Conservation (phyloP, 2,888 invertebrate genomes). For the Drosophila suboccidentalis region DNA sequence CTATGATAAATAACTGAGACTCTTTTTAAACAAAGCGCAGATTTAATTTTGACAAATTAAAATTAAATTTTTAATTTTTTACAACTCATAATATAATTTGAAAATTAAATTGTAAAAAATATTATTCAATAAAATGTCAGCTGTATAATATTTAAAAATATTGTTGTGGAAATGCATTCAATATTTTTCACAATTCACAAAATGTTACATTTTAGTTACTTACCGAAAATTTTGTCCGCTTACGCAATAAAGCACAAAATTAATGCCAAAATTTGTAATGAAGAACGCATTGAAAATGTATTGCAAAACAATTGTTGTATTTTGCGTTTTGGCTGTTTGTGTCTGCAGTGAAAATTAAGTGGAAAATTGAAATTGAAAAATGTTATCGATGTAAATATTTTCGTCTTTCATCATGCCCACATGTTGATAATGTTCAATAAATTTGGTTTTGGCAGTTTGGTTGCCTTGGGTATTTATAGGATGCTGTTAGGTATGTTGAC, state of each 20-base stretch:
- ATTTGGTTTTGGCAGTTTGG: not conserved
- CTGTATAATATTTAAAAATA: too few species aligned
- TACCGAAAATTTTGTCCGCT: slow-evolving; percentile 93
- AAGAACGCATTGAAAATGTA: slow-evolving; percentile 90
- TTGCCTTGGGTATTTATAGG: not conserved
- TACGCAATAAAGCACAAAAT: slow-evolving; percentile 93
- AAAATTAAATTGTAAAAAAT: too few species aligned
- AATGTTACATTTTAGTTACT: slow-evolving; percentile 43
- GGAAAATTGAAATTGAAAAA: slow-evolving; percentile 4
- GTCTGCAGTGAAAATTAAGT: slow-evolving; percentile 75
- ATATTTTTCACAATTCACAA: not conserved
- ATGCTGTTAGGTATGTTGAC: not conserved
- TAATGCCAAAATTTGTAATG: slow-evolving; percentile 93
- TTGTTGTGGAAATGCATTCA: too few species aligned
- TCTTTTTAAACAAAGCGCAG: too few species aligned
- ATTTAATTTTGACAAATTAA: too few species aligned
- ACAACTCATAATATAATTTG: too few species aligned
- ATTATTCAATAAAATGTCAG: too few species aligned
- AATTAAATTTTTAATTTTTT: too few species aligned
- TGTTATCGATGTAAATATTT: not conserved
- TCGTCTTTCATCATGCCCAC: slow-evolving; percentile 1
- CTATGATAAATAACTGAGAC: not conserved
- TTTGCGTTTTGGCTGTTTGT: slow-evolving; percentile 82
- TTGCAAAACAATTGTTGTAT: slow-evolving; percentile 87
- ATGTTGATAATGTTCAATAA: not conserved